phyloP scores from a whole-genome alignment of 2,888 invertebrate species.

The Acleris literana region DNA sequence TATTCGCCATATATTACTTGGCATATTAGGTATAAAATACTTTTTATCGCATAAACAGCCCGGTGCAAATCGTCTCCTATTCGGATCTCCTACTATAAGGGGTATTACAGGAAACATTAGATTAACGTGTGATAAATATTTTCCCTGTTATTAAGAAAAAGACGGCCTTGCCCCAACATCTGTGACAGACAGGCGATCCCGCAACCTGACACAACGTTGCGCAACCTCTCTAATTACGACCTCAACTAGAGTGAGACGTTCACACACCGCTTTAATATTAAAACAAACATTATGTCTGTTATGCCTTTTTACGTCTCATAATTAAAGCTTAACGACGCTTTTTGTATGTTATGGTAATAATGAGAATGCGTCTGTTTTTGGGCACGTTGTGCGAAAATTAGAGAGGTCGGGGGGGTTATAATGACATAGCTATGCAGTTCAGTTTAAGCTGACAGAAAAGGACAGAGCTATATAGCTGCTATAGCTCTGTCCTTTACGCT shows the following conservation, averaged over 20 bases:
- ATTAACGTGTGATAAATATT: too few relatives aligned
- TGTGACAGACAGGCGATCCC: conserved; percentile 34
- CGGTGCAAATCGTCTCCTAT: too few relatives aligned
- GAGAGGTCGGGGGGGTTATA: too few relatives aligned
- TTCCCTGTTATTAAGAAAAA: not conserved
- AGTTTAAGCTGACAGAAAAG: too few relatives aligned
- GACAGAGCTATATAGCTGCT: too few relatives aligned
- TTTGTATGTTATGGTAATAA: conserved; percentile 13
- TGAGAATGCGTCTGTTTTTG: conserved; percentile 15
- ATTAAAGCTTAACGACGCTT: conserved; percentile 22
- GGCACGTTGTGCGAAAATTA: not conserved
- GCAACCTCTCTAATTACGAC: conserved; percentile 56
- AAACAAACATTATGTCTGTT: conserved; percentile 29
- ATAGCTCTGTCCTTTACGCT: too few relatives aligned
- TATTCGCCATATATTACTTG: too few relatives aligned
- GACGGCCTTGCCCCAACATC: conserved; percentile 1
- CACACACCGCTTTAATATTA: conserved; percentile 50
- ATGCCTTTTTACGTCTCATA: conserved; percentile 22
- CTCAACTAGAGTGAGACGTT: conserved; percentile 70
- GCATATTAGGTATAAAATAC: too few relatives aligned
- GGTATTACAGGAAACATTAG: too few relatives aligned
- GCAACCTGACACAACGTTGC: conserved; percentile 51
- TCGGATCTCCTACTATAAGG: too few relatives aligned
- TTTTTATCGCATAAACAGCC: too few relatives aligned
- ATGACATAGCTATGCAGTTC: too few relatives aligned